Percentiles rank a stretch among this genome's conserved stretches.
These are phyloP conservation scores for Macrostomum cliftonense DNA, from an alignment of 2,888 invertebrate species.

Conservation along the genomic window DNA sequence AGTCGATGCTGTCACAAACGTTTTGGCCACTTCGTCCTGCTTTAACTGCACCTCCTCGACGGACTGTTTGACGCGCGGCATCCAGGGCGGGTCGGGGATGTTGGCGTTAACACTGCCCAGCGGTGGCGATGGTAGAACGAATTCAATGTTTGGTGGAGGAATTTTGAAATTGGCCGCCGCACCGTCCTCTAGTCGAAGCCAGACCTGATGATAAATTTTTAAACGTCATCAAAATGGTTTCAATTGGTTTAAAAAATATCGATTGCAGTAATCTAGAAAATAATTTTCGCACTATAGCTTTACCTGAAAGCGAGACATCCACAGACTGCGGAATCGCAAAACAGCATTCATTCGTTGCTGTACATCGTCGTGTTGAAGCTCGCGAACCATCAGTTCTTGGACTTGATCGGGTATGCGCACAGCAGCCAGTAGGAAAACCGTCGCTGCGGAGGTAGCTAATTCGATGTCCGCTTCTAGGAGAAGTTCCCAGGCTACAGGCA, in stretches of 20 bases:
- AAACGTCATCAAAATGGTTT: slow-evolving; percentile 77
- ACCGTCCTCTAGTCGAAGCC: slow-evolving; percentile 97
- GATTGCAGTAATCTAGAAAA: no score
- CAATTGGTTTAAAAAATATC: no score
- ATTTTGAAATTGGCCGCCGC: slow-evolving; percentile 83
- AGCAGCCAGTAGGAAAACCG: slow-evolving; percentile 73
- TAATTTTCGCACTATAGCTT: slow-evolving; percentile 32
- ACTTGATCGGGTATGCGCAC: slow-evolving; percentile 75
- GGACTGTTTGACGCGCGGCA: slow-evolving; percentile 87
- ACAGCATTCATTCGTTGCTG: slow-evolving; percentile 62
- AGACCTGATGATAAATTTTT: slow-evolving; percentile 67
- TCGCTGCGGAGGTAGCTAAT: slow-evolving; percentile 51
- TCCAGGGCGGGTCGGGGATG: slow-evolving; percentile 96
- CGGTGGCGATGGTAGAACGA: slow-evolving; percentile 91
- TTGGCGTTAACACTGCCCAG: slow-evolving; percentile 66
- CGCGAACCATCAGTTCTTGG: slow-evolving; percentile 66
- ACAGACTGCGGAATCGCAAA: slow-evolving; percentile 42
- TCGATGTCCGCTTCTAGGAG: slow-evolving; percentile 65
- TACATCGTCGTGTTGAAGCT: slow-evolving; percentile 64
- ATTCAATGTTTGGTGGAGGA: slow-evolving; percentile 94
- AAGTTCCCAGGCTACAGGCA: slow-evolving; percentile 84
- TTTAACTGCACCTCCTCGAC: slow-evolving; percentile 95
- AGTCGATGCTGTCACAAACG: slow-evolving; percentile 89
- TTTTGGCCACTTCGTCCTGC: slow-evolving; percentile 58
- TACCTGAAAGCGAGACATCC: slow-evolving; percentile 1